Evolutionary conservation across 2,888 invertebrate species (phyloP), one percentile per base, ranked within the genome.

Genomic region (Drosophila pegasa): DNA sequence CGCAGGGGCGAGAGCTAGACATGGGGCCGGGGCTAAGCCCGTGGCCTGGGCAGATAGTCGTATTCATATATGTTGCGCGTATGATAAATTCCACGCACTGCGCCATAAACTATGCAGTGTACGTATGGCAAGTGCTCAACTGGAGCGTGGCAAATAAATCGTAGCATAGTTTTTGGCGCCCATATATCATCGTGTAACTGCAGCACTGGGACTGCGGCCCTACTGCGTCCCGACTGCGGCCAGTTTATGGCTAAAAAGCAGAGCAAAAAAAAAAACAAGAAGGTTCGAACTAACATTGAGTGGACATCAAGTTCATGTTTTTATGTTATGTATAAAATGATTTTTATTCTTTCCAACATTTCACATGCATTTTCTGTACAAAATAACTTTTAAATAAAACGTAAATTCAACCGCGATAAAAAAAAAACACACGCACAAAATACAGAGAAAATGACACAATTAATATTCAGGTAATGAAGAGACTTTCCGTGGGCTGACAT

Each of bases 311-410:
- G n/a, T 27, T n/a, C n/a, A 43, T 9, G n/a, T 25, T 2, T 6
- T 2, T 31, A 4, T 47, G 41, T 33, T 50, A 41, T 60, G 66
- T 38, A 65, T 74, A 77, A 77, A 74, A 60, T 63, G 75, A 37
- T 51, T 59, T 63, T 65, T 45, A 45, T 54, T 70, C 50, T 69
- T 83, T 87, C 66, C 87, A 82, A 87, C 84, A 88, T 88, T 86
- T 82, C 80, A 78, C 86, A 81, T 87, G 87, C 85, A 87, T 81
- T 78, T 85, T 85, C 88, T 78, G 82, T 87, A 88, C 78, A 88
- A 83, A 83, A 59, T 88, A 83, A 60, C 43, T 52, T 73, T 86
- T 71, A 78, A 82, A 69, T 81, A 86, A 65, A 87, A 79, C 67
- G 63, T 80, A 68, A 78, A 70, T 81, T 89, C 70, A 87, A 85